A percentile compares a stretch with the other conserved stretches of the same genome.
phyloP scores from a whole-genome alignment of 2,888 invertebrate species.

The Lordiphosa andalusiaca region DNA sequence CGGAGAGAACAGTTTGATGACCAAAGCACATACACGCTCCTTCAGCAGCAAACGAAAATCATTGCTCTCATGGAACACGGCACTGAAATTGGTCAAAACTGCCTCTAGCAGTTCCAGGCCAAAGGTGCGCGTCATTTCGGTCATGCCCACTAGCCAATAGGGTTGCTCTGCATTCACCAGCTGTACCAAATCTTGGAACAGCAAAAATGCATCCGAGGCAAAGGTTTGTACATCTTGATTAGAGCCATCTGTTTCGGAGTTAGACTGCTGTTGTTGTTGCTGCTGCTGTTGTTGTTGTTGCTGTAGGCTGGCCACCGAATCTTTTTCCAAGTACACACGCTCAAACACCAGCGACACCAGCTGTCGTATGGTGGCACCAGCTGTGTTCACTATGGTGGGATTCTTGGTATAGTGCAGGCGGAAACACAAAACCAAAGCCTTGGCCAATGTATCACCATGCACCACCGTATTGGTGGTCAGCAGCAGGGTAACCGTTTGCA shows the following conservation, averaged over 20 bases:
- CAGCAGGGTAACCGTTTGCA: conserved; percentile 96
- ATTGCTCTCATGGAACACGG: conserved; percentile 93
- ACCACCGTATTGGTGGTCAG: conserved; percentile 97
- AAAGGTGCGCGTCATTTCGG: conserved; percentile 98
- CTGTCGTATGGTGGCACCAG: conserved; percentile 98
- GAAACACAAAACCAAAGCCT: conserved; percentile 95
- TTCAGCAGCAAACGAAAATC: conserved; percentile 97
- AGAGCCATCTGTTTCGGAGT: conserved; percentile 29
- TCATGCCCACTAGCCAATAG: conserved; percentile 96
- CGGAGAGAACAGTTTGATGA: conserved; percentile 99
- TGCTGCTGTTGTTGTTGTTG: conserved; percentile 46
- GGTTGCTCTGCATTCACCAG: conserved; percentile 98
- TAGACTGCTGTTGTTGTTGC: conserved; percentile 35
- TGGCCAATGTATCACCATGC: conserved; percentile 95
- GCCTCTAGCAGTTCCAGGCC: conserved; percentile 97
- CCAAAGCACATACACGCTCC: conserved; percentile 97
- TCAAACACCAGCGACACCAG: conserved; percentile 95
- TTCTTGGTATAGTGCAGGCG: conserved; percentile 97
- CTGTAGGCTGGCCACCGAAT: conserved; percentile 62
- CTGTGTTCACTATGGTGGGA: conserved; percentile 96
- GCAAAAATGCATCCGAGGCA: conserved; percentile 95
- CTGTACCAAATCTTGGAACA: conserved; percentile 98
- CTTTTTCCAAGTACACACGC: conserved; percentile 83
- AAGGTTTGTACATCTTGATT: conserved; percentile 88
- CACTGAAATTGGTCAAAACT: conserved; percentile 91